Evolutionary conservation across 1,140 invertebrate genomes (phyloP).

Genomic region (Drosophila orena): DNA sequence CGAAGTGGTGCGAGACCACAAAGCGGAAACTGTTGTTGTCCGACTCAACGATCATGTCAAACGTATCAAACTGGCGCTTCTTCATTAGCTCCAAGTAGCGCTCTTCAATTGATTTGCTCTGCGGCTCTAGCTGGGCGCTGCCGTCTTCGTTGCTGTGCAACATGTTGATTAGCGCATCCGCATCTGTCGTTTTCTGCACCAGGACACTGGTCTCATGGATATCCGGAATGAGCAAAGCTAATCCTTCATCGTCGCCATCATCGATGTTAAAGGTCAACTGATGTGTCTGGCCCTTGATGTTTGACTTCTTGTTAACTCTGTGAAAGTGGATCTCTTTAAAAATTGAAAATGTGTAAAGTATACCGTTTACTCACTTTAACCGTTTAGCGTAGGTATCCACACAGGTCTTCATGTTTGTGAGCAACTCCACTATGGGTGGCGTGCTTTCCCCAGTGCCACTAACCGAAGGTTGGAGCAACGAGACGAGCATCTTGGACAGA

Average conservation of each 20-base stretch:
- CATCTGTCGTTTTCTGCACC: constrained; percentile 89
- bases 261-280: constrained; percentile 82
- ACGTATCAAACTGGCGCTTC: constrained; percentile 95
- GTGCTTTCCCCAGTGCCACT: constrained; percentile 70
- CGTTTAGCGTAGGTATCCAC: constrained; percentile 95
- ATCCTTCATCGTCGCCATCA: constrained; percentile 91
- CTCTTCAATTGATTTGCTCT: constrained; percentile 88
- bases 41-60: constrained; percentile 94
- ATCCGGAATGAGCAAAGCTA: constrained; percentile 94
- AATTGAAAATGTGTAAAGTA: not conserved
- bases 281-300: constrained; percentile 84
- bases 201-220: constrained; percentile 93
- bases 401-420: constrained; percentile 94
- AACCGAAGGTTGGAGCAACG: constrained; percentile 88
- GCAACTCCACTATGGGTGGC: constrained; percentile 88
- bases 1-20: constrained; percentile 95
- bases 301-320: constrained; percentile 85
- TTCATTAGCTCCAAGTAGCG: constrained; percentile 95
- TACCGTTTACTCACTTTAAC: constrained; percentile 87
- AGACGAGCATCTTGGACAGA: constrained; percentile 88
- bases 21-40: constrained; percentile 91
- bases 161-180: constrained; percentile 82
- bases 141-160: constrained; percentile 79
- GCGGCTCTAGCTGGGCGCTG: constrained; percentile 85
- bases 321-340: not conserved